Conservation (phyloP, 2,113 vertebrate genomes). For the Grus americana region DNA sequence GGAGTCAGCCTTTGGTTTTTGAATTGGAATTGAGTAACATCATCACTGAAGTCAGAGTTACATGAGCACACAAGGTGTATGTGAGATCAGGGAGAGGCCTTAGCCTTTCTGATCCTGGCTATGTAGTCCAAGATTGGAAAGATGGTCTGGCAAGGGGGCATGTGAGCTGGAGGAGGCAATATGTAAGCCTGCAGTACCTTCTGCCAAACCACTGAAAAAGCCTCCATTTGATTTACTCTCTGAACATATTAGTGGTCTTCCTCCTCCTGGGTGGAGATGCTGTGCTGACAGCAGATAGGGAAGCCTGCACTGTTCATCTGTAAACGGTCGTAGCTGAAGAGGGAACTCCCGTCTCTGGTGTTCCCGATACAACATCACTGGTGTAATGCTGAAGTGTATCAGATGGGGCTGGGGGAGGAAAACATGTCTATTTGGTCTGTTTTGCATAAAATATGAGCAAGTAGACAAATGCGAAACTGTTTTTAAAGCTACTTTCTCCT, state of each 20-base stretch:
- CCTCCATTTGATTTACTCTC: not conserved
- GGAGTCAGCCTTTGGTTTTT: not conserved
- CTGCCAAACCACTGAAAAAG: not conserved
- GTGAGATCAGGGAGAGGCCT: not conserved
- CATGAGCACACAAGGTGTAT: accelerated
- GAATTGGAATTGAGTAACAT: not conserved
- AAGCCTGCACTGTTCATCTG: not conserved
- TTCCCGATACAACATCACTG: not conserved
- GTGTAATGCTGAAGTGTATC: not conserved
- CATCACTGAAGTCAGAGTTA: not conserved
- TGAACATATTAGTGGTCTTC: not conserved
- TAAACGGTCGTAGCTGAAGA: not conserved
- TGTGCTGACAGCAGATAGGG: not conserved
- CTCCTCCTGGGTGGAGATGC: not conserved
- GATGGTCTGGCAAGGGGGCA: not conserved
- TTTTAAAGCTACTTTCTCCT: conserved; percentile 51
- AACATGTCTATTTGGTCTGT: not conserved
- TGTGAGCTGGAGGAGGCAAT: not conserved
- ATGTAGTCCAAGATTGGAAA: not conserved
- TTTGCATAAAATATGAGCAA: not conserved
- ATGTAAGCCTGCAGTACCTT: not conserved
- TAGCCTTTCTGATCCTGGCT: not conserved
- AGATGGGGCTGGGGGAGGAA: not conserved
- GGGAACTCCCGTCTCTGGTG: not conserved
- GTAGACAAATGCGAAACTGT: not conserved